Conservation (phyloP, 2,888 invertebrate species). For the Neoitamus cyanurus region DNA sequence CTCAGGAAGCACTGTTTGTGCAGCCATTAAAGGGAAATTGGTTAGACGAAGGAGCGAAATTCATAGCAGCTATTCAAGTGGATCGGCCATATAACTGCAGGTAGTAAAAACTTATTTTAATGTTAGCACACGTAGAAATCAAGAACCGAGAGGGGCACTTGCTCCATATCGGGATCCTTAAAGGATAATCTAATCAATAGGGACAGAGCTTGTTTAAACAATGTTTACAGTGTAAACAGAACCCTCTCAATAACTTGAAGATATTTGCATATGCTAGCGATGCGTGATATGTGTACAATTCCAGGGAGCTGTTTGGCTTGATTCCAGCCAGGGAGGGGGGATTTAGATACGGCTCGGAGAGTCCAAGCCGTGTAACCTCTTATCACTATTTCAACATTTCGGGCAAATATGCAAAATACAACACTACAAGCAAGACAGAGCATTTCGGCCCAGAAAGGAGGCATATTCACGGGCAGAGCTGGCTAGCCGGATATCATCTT, state of each 20-base stretch:
- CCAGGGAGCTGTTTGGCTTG: conserved; percentile 39
- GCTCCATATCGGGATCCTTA: conserved; percentile 18
- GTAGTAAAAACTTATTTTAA: conserved; percentile 19
- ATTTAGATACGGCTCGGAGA: conserved; percentile 20
- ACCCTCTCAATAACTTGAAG: conserved; percentile 49
- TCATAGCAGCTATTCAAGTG: not conserved
- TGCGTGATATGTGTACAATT: conserved; percentile 50
- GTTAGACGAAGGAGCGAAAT: not conserved
- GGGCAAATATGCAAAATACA: conserved; percentile 46
- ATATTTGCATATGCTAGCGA: conserved; percentile 48
- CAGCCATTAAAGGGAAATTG: not conserved
- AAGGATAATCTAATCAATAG: conserved; percentile 46
- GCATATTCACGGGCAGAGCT: not conserved
- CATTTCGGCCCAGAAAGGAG: not conserved
- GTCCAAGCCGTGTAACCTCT: conserved; percentile 41
- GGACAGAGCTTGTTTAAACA: conserved; percentile 47
- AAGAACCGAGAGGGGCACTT: not conserved
- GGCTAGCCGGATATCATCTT: not conserved
- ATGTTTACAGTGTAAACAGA: conserved; percentile 50
- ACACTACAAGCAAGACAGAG: conserved; percentile 36
- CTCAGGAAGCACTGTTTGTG: not conserved
- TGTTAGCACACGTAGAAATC: conserved; percentile 18
- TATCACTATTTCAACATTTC: conserved; percentile 48
- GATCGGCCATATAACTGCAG: not conserved
- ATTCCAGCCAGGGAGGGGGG: conserved; percentile 4